Evolutionary conservation across 2,797 vertebrate species (phyloP).

Genomic region (Coendou prehensilis): DNA sequence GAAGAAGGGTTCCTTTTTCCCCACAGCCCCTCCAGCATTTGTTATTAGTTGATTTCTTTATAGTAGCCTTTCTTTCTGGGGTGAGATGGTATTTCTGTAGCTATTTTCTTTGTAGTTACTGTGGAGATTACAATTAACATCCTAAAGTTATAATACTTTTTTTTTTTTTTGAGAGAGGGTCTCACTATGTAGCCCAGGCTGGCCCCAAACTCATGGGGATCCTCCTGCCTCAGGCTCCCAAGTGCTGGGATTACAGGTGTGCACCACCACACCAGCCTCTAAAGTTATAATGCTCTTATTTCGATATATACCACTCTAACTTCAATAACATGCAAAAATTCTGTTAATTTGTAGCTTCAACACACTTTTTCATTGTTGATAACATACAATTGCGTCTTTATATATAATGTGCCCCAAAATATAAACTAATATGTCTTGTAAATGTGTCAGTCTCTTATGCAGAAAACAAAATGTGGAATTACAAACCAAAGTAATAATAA

Average conservation of each 20-base stretch:
- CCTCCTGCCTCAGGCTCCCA: no score
- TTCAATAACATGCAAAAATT: neutral
- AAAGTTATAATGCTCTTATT: neutral
- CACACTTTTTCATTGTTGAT: neutral
- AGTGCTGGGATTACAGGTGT: no score
- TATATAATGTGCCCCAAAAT: neutral
- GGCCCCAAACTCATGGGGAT: neutral
- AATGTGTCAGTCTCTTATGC: neutral
- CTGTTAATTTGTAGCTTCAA: neutral
- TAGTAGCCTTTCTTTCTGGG: no score
- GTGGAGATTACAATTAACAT: neutral
- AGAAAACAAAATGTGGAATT: slow-evolving; percentile 1
- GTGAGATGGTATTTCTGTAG: neutral
- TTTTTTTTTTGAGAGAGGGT: neutral
- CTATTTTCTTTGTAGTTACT: neutral
- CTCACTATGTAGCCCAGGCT: neutral
- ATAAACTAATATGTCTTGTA: neutral
- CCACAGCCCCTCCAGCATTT: no score
- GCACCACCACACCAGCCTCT: no score
- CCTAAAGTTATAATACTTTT: neutral
- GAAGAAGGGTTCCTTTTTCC: no score
- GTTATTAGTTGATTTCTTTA: no score
- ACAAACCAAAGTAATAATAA: neutral
- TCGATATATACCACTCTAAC: neutral
- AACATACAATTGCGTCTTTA: neutral